Percentiles rank a stretch among this genome's conserved stretches.
Evolutionary conservation across 2,888 invertebrate genomes (phyloP).

Genomic region (Amorpha juglandis): DNA sequence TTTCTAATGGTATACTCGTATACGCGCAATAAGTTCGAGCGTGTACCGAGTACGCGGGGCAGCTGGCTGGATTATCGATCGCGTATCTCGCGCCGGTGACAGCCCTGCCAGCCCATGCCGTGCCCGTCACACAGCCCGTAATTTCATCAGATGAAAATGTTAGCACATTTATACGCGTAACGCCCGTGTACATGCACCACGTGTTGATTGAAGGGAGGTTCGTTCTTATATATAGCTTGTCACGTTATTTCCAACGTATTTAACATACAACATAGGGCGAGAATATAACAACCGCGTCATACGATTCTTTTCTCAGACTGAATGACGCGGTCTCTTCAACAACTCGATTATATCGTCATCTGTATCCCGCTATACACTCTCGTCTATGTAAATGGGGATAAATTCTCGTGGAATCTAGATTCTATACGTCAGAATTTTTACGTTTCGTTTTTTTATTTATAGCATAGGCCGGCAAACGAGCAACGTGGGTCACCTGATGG

Average conservation of each 20-base stretch:
- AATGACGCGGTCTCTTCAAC: too few relatives aligned
- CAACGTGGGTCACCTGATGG: too few relatives aligned
- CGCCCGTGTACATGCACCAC: neutral
- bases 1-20: too few relatives aligned
- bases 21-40: neutral
- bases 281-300: too few relatives aligned
- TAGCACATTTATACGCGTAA: neutral
- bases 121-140: neutral
- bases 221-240: neutral
- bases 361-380: too few relatives aligned
- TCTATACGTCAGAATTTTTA: too few relatives aligned
- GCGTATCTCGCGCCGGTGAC: constrained; percentile 22
- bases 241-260: neutral
- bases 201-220: neutral
- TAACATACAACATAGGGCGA: neutral
- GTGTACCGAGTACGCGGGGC: neutral
- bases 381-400: too few relatives aligned
- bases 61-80: constrained; percentile 4
- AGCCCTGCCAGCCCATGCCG: neutral
- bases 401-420: too few relatives aligned
- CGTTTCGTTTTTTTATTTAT: too few relatives aligned
- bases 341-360: too few relatives aligned
- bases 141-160: constrained; percentile 4
- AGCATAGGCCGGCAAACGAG: too few relatives aligned
- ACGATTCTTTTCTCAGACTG: too few relatives aligned